phyloP scores from a whole-genome alignment of 1,140 invertebrate genomes.

The Drosophila guanche region DNA sequence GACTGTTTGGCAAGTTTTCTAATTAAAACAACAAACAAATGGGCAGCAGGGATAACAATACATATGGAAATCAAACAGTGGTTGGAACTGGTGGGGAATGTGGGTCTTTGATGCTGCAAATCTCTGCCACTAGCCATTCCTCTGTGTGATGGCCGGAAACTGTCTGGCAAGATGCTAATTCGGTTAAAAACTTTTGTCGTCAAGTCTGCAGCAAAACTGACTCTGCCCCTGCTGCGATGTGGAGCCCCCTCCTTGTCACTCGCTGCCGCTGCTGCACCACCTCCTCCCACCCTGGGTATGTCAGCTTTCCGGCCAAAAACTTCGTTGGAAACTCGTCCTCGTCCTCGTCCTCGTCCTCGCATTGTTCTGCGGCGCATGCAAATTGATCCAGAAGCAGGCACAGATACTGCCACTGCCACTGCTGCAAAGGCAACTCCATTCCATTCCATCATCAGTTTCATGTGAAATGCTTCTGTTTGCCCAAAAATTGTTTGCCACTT shows the following conservation, averaged over 20 bases:
- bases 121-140: neutral
- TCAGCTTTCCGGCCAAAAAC: constrained; percentile 55
- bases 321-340: constrained; percentile 36
- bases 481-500: constrained; percentile 48
- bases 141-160: constrained; percentile 61
- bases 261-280: neutral
- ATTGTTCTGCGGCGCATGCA: constrained; percentile 76
- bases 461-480: constrained; percentile 73
- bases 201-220: constrained; percentile 65
- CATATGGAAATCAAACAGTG: constrained; percentile 68
- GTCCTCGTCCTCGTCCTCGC: constrained; percentile 30
- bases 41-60: constrained; percentile 65
- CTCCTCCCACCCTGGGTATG: constrained; percentile 19
- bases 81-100: neutral
- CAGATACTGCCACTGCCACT: constrained; percentile 2
- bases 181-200: constrained; percentile 79
- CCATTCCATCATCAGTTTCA: constrained; percentile 54
- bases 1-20: constrained; percentile 72
- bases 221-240: neutral
- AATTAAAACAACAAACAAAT: constrained; percentile 81
- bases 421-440: constrained; percentile 31
- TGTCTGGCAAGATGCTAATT: constrained; percentile 80
- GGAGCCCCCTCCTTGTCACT: neutral
- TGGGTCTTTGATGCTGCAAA: neutral
- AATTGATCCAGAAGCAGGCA: constrained; percentile 37